Conservation (phyloP, 2,113 vertebrate species). For the Trogon surrucura region DNA sequence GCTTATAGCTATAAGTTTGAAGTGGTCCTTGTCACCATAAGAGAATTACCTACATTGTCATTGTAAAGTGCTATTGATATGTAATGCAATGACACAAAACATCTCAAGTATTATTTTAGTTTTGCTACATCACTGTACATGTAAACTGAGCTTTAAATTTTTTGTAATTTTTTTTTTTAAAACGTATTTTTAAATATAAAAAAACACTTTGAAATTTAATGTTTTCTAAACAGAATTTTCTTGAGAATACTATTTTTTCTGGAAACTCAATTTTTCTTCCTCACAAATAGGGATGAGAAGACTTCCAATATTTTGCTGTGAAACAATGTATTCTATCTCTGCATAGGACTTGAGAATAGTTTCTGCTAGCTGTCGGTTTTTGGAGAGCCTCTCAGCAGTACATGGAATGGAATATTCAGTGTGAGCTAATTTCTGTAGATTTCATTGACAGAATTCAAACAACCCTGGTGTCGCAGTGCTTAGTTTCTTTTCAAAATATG, state of each 20-base stretch:
- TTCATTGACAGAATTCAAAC: not conserved
- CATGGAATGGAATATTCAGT: not conserved
- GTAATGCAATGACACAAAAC: not conserved
- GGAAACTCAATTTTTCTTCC: not conserved
- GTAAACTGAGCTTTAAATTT: not conserved
- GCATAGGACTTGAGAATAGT: not conserved
- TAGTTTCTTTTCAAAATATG: not conserved
- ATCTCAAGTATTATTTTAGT: not conserved
- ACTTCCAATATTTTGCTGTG: not conserved
- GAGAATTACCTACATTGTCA: not conserved
- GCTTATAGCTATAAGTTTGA: not conserved
- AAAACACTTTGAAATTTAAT: not conserved
- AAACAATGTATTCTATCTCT: not conserved
- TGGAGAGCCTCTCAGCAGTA: not conserved
- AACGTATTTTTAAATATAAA: not conserved
- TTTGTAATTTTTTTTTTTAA: no score
- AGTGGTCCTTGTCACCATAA: not conserved
- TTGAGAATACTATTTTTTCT: not conserved
- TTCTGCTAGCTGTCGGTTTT: not conserved
- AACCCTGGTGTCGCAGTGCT: not conserved
- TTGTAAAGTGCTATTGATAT: not conserved
- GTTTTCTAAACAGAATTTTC: not conserved
- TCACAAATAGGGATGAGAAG: not conserved
- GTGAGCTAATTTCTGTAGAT: not conserved
- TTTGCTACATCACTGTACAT: not conserved